These are phyloP conservation scores for Thymelicus lineola DNA, from an alignment of 2,888 invertebrate species.

Conservation along the genomic window DNA sequence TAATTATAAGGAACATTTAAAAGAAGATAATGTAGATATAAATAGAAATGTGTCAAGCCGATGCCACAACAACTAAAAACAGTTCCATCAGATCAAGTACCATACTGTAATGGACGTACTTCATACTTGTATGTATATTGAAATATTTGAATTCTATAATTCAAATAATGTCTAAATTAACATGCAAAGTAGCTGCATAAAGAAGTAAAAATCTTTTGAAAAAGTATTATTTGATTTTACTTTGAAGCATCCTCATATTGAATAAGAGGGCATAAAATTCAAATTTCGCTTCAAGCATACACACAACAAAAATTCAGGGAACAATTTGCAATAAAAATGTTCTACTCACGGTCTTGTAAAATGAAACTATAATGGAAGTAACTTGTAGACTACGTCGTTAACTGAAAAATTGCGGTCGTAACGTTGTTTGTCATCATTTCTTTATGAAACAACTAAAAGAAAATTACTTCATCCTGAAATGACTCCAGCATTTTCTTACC, in stretches of 20 bases:
- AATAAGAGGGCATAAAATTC: neutral
- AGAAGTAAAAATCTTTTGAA: no score
- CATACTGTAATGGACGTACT: no score
- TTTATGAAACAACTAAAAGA: conserved; percentile 52
- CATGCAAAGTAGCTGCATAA: no score
- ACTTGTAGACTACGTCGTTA: conserved; percentile 25
- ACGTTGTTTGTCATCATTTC: conserved; percentile 51
- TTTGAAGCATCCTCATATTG: neutral
- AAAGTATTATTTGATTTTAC: neutral
- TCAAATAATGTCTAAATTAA: no score
- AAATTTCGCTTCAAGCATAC: neutral
- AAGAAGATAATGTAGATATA: no score
- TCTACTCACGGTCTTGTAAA: conserved; percentile 11
- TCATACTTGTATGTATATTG: no score
- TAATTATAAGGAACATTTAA: no score
- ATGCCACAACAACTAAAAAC: no score
- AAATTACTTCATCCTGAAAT: conserved; percentile 51
- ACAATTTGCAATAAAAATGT: conserved; percentile 4
- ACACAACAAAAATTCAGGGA: neutral
- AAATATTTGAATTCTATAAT: no score
- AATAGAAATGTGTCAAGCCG: no score
- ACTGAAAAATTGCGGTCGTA: conserved; percentile 37
- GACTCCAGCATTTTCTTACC: conserved; percentile 44
- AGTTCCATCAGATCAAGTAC: no score
- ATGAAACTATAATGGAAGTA: conserved; percentile 16